Evolutionary conservation across 2,888 invertebrate species (phyloP), one percentile per base, ranked within the genome.

Genomic region (Lissonota sp.): DNA sequence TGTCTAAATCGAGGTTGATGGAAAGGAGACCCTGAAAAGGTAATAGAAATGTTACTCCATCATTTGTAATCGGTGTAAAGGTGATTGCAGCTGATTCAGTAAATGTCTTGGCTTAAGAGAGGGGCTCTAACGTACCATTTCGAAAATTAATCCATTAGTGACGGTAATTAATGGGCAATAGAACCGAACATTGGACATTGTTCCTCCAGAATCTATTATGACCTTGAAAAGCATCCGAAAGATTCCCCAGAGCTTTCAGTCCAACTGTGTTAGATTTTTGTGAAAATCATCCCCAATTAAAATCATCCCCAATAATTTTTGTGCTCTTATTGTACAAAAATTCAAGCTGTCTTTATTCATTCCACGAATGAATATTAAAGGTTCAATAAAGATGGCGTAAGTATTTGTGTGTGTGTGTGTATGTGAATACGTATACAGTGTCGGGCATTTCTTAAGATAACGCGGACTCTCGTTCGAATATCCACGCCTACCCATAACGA

Each of bases 401-500:
- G 26, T 55, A 5, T 12, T 14, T 16, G n/a, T 40, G 40, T 14
- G 6, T 53, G 14, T 53, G 14, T 12, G 4, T 53, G 7, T 53
- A 53, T 53, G 14, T 40, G 8, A 4, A n/a, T 26, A 14, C 40
- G 40, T 12, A 44, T 49, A 16, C 40, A 53, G 67, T 60, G 76
- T 63, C 71, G 75, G 40, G 42, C 53, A 82, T 75, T 75, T 79
- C 75, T 71, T 79, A 78, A 74, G 67, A 75, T 82, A 71, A 57
- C 74, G 57, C 71, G 81, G 46, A 74, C 78, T n/a, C 74, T 78
- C 79, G 74, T 79, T 75, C 82, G 88, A 89, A 82, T 77, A 89
- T 91, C 90, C 91, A 91, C 92, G 92, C 92, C 92, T 91, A 92
- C 92, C 91, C 90, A 91, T 92, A 92, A 92, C 92, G 92, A 92